phyloP scores from a whole-genome alignment of 1,140 invertebrate genomes.

The Trichonephila clavata region DNA sequence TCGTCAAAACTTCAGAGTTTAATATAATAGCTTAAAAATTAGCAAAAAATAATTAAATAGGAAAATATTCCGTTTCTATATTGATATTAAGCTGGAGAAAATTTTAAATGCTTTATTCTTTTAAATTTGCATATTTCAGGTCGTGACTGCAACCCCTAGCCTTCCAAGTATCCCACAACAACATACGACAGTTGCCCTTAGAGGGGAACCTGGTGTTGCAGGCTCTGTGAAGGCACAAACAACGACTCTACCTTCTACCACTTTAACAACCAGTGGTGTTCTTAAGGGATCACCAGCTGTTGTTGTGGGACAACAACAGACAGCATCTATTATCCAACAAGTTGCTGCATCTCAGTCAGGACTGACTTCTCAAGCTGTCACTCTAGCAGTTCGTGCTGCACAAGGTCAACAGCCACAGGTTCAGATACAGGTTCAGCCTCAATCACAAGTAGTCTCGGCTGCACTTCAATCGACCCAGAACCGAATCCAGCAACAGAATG shows the following conservation, averaged over 20 bases:
- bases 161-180: slow-evolving; percentile 12
- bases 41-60: no score
- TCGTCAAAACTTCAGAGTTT: no score
- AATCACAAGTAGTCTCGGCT: slow-evolving; percentile 43
- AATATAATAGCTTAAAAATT: no score
- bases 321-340: slow-evolving; percentile 64
- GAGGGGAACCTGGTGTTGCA: slow-evolving; percentile 61
- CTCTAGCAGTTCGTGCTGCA: slow-evolving; percentile 66
- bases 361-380: slow-evolving; percentile 64
- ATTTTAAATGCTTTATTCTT: no score
- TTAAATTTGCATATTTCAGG: slow-evolving; percentile 58
- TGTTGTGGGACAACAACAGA: slow-evolving; percentile 67
- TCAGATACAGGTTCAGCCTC: slow-evolving; percentile 70
- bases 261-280: slow-evolving; percentile 56
- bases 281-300: slow-evolving; percentile 67
- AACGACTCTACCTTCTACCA: slow-evolving; percentile 56
- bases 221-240: slow-evolving; percentile 68
- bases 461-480: slow-evolving; percentile 44
- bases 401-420: slow-evolving; percentile 72
- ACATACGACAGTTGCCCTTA: neutral
- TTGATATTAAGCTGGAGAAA: no score
- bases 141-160: slow-evolving; percentile 79
- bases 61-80: no score
- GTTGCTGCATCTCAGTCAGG: slow-evolving; percentile 40
- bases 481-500: slow-evolving; percentile 34